These are phyloP conservation scores for Orius insidiosus DNA, from an alignment of 1,140 invertebrate genomes.

Conservation along the genomic window DNA sequence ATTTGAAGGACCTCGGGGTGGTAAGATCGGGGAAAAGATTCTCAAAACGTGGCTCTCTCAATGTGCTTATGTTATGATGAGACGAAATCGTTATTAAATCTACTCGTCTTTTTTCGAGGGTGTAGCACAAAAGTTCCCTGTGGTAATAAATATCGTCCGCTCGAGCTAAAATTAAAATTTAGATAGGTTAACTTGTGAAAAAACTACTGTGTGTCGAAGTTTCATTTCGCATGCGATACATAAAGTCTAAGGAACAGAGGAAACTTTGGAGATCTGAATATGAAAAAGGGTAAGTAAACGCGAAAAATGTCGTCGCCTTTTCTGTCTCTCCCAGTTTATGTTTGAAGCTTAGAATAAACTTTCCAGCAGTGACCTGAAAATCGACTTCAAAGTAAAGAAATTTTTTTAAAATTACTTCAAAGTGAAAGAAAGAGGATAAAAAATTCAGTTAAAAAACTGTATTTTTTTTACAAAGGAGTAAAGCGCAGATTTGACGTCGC, in stretches of 20 bases:
- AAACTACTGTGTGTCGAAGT: constrained; percentile 2
- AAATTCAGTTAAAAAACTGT: constrained; percentile 3
- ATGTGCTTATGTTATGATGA: constrained; percentile 51
- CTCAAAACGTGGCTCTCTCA: constrained; percentile 50
- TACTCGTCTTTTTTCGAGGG: constrained; percentile 63
- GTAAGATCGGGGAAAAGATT: constrained; percentile 58
- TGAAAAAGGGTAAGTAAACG: constrained; percentile 82
- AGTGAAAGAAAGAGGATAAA: not conserved
- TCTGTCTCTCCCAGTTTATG: constrained; percentile 54
- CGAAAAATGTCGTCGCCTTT: constrained; percentile 65
- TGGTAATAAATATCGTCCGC: constrained; percentile 68
- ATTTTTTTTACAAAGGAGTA: not conserved
- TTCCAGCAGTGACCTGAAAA: constrained; percentile 44
- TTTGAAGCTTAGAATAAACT: constrained; percentile 65
- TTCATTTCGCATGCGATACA: not conserved
- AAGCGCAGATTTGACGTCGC: not conserved
- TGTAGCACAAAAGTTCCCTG: constrained; percentile 63
- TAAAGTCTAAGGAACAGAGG: constrained; percentile 3
- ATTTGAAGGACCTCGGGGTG: constrained; percentile 49
- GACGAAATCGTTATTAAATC: constrained; percentile 80
- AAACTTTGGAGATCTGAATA: constrained; percentile 59
- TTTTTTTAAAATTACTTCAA: constrained; percentile 8
- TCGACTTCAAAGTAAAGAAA: constrained; percentile 12
- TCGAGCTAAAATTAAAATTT: not conserved
- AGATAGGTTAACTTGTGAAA: no score